Conservation (phyloP, 92 coral and sea anemone genomes). For the Zoanthus sansibaricus region DNA sequence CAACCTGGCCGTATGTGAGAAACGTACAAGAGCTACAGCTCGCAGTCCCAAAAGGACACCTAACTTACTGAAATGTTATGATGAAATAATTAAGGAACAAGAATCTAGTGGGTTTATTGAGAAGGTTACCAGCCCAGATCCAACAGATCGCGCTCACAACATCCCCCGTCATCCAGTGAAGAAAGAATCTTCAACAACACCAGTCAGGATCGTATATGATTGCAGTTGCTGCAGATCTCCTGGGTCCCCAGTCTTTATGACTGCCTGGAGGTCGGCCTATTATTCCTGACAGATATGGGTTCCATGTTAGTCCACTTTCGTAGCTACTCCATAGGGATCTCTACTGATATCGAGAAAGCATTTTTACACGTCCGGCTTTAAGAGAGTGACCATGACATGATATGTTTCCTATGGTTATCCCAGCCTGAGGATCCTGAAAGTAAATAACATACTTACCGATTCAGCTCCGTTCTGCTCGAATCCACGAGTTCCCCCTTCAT, state of each 20-base stretch:
- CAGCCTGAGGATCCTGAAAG: slow-evolving; percentile 50
- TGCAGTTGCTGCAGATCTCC: slow-evolving; percentile 57
- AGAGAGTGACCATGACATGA: slow-evolving; percentile 27
- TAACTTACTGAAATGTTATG: slow-evolving; percentile 31
- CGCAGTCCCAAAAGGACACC: slow-evolving; percentile 59
- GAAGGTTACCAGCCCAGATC: slow-evolving; percentile 33
- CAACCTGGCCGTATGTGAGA: slow-evolving; percentile 31
- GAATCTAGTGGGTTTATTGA: slow-evolving; percentile 69
- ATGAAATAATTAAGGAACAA: slow-evolving; percentile 57
- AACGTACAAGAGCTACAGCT: slow-evolving; percentile 49
- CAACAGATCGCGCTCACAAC: slow-evolving; percentile 55
- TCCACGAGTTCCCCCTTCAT: slow-evolving; percentile 64
- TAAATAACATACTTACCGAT: slow-evolving; percentile 54
- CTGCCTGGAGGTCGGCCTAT: slow-evolving; percentile 60
- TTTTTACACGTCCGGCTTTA: slow-evolving; percentile 31
- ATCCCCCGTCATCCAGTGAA: slow-evolving; percentile 67
- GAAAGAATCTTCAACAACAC: slow-evolving; percentile 66
- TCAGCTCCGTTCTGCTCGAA: slow-evolving; percentile 62
- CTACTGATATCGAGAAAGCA: slow-evolving; percentile 66
- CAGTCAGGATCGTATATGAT: slow-evolving; percentile 59
- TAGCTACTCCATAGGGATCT: slow-evolving; percentile 49
- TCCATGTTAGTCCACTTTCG: slow-evolving; percentile 61
- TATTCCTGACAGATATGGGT: slow-evolving; percentile 55
- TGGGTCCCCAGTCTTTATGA: slow-evolving; percentile 60
- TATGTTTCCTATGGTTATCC: slow-evolving; percentile 40